phyloP scores from a whole-genome alignment of 1,140 invertebrate genomes.

The Rhizoglyphus robini region DNA sequence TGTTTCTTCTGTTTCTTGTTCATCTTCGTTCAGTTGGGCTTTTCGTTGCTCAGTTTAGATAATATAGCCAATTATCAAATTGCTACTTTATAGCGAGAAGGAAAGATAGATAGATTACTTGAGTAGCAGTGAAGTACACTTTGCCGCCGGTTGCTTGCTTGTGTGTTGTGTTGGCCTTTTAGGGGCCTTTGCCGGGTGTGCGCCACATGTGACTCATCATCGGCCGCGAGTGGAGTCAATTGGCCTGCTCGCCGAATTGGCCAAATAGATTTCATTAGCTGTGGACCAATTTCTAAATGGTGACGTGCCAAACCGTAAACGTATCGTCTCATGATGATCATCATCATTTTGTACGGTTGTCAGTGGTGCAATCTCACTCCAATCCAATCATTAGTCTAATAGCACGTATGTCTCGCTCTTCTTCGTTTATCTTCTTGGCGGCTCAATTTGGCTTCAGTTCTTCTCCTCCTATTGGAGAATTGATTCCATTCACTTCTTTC shows the following conservation, averaged over 20 bases:
- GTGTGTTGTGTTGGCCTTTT: no score
- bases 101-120: conserved; percentile 6
- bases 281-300: no score
- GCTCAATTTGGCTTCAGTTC: background rate
- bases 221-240: no score
- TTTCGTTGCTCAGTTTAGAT: background rate
- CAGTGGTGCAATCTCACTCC: background rate
- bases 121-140: background rate
- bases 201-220: no score
- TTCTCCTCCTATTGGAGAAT: no score
- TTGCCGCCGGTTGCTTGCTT: background rate
- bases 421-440: background rate
- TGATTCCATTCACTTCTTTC: no score
- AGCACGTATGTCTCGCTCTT: conserved; percentile 1
- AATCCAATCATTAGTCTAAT: conserved; percentile 7
- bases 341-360: background rate
- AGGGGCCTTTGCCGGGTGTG: no score
- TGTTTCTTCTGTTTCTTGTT: background rate
- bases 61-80: conserved; percentile 15
- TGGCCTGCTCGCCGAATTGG: no score
- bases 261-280: no score
- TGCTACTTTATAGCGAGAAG: conserved; percentile 4
- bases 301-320: no score
- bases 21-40: background rate
- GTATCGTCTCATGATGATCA: background rate